Percentiles rank a stretch among this genome's conserved stretches.
Evolutionary conservation across 2,888 invertebrate species (phyloP).

Genomic region (Phaonia tiefii): DNA sequence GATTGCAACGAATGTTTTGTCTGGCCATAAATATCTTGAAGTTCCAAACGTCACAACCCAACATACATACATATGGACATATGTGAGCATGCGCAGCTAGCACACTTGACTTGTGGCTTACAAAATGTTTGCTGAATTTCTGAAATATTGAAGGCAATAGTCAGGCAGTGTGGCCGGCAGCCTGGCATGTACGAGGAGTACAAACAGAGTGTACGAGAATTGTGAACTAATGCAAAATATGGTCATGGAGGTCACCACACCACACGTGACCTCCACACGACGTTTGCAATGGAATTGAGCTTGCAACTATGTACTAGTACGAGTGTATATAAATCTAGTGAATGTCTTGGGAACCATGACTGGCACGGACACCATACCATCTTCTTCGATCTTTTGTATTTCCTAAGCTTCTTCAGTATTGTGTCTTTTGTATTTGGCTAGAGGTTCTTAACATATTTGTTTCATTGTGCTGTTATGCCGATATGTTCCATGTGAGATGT

Average conservation of each 20-base stretch:
- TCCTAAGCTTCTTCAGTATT: conserved; percentile 22
- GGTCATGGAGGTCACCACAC: conserved; percentile 74
- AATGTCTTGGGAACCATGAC: conserved; percentile 62
- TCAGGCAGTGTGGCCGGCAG: neutral
- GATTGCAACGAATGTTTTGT: conserved; percentile 56
- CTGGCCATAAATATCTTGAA: conserved; percentile 27
- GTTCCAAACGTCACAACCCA: conserved; percentile 29
- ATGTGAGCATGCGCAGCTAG: too few species aligned
- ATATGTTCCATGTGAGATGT: conserved; percentile 59
- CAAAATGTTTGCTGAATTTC: neutral
- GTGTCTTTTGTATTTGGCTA: conserved; percentile 17
- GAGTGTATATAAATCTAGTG: conserved; percentile 17
- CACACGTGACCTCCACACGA: conserved; percentile 75
- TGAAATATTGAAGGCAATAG: conserved; percentile 12
- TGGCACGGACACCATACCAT: conserved; percentile 39
- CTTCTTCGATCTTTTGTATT: conserved; percentile 18
- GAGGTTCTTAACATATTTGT: conserved; percentile 29
- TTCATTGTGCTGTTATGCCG: conserved; percentile 27
- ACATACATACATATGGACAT: neutral
- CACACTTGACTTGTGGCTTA: conserved; percentile 8
- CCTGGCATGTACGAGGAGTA: conserved; percentile 29
- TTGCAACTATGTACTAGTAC: neutral
- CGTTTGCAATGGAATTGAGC: conserved; percentile 50
- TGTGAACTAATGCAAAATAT: conserved; percentile 70
- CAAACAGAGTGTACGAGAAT: conserved; percentile 39